Base-by-base conservation (phyloP, 2,797 vertebrate genomes). In the Tenualosa thibaudeaui region DNA sequence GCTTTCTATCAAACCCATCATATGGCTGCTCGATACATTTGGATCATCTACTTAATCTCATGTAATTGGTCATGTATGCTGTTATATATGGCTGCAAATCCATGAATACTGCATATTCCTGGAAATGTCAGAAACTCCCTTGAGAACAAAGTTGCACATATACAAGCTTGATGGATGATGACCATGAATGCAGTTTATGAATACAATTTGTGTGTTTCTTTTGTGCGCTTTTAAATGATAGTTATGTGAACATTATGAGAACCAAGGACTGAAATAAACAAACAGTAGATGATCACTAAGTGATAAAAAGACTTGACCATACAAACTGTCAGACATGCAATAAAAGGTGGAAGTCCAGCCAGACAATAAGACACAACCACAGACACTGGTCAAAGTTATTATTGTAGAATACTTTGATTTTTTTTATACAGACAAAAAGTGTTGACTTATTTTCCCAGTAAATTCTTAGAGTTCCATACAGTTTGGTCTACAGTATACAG, bases 351-450 rank as follows among this genome's bases (percentile, higher is more conserved):
- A 85, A 87, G 82, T 86, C 82, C 86, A 87, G 83, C 51, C 83
- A 86, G 91, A 94, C 94, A 90, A 95, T 93, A 93, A 91, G 93
- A 94, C 93, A 95, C 94, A 92, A 88, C 83, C 92, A 94, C 91
- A 93, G 92, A 96, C 94, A 91, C 94, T 95, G 95, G 94, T 96
- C 95, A 96, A 96, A 96, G 95, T 96, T 96, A 95, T 96, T 95
- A 96, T 96, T 96, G 95, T 95, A 96, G 94, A 96, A 96, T 96
- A 96, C 94, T 95, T 95, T 95, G 94, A 93, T 94, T 89, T 94
- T 95, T 95, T 95, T 95, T 95, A 95, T 96, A 96, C 95, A 96
- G 95, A 97, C 95, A 96, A 95, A 96, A 96, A 94, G 93, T 95
- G 95, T 97, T 95, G 94, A 95, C 94, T 96, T 96, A 96, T 94